phyloP scores from a whole-genome alignment of 2,797 vertebrate species.

The Bradypodion ventrale region DNA sequence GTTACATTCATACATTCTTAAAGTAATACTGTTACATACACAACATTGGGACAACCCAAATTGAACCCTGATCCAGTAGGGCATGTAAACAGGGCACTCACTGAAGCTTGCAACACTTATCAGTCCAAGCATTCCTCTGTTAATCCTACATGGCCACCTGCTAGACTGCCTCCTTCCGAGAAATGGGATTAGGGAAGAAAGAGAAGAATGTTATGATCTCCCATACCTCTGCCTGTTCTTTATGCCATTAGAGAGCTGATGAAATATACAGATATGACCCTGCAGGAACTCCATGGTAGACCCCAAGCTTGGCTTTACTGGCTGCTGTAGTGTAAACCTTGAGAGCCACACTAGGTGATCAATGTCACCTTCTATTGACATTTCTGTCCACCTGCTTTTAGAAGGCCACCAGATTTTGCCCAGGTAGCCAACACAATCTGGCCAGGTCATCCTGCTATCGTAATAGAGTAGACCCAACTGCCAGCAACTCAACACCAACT shows the following conservation, averaged over 20 bases:
- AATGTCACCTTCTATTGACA: constrained; percentile 56
- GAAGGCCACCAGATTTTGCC: constrained; percentile 17
- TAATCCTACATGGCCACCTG: no score
- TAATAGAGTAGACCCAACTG: no score
- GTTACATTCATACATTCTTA: no score
- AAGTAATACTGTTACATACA: no score
- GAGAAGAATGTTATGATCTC: constrained; percentile 19
- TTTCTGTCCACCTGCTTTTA: constrained; percentile 43
- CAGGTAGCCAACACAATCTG: not conserved
- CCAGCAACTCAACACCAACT: no score
- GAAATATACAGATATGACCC: constrained; percentile 19
- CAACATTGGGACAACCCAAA: no score
- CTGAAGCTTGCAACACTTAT: no score
- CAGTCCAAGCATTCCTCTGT: no score
- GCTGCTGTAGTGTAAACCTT: not conserved
- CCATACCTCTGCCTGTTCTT: constrained; percentile 40
- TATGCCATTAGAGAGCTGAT: constrained; percentile 31
- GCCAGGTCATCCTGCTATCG: no score
- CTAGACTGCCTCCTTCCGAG: not conserved
- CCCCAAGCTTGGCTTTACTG: constrained; percentile 12
- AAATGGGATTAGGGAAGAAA: not conserved
- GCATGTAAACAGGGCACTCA: no score
- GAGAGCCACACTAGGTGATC: constrained; percentile 36
- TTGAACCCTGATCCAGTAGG: no score
- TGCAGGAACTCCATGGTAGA: constrained; percentile 47